Evolutionary conservation across 2,888 invertebrate genomes (phyloP).

Genomic region (Tenthredo amoena): DNA sequence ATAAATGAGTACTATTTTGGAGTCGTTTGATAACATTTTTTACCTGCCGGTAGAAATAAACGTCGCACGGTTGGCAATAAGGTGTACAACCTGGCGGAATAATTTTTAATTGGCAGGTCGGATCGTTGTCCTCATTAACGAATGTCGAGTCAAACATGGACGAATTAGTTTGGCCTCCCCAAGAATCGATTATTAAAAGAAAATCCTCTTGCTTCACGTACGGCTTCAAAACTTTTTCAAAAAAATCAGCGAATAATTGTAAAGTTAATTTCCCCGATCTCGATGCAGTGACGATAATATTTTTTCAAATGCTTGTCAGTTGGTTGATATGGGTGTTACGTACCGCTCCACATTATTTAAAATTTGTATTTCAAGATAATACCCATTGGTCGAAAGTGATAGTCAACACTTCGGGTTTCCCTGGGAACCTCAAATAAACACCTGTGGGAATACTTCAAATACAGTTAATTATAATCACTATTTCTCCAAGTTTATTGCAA

Average conservation of each 20-base stretch:
- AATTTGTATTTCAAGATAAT: too few relatives aligned
- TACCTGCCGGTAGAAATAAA: constrained; percentile 59
- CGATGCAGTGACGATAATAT: constrained; percentile 54
- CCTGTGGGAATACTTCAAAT: too few relatives aligned
- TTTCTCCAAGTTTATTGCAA: too few relatives aligned
- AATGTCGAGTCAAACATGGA: constrained; percentile 49
- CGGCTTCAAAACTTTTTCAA: constrained; percentile 51
- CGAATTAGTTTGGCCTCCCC: constrained; percentile 55
- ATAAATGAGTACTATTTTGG: constrained; percentile 56
- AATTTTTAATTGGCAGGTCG: constrained; percentile 53
- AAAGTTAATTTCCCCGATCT: constrained; percentile 60
- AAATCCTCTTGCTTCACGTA: constrained; percentile 53
- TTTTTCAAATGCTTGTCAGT: constrained; percentile 54
- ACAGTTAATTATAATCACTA: too few relatives aligned
- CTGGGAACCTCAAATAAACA: too few relatives aligned
- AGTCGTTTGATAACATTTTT: constrained; percentile 58
- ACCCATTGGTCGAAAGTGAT: too few relatives aligned
- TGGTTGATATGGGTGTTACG: constrained; percentile 50
- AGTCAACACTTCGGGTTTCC: too few relatives aligned
- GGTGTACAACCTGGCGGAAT: constrained; percentile 59
- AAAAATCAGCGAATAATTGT: constrained; percentile 53
- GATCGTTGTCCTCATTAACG: constrained; percentile 48
- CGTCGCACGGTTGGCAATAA: constrained; percentile 57
- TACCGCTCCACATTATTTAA: too few relatives aligned
- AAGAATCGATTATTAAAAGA: constrained; percentile 55